These are phyloP conservation scores for Hirtodrosophila confusa DNA, from an alignment of 2,888 invertebrate species.

Conservation along the genomic window DNA sequence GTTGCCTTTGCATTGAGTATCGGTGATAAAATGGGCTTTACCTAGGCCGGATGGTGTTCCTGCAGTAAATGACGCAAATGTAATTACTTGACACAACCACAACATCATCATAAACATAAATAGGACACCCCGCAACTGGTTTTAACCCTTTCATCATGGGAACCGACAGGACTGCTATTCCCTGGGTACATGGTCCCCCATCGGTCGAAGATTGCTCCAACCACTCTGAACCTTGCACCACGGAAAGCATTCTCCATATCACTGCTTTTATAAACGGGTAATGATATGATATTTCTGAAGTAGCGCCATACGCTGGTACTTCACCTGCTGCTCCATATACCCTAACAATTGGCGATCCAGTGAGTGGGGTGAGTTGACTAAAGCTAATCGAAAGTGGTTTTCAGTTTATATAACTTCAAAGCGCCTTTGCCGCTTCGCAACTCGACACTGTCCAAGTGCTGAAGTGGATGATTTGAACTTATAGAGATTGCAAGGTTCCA, in stretches of 20 bases:
- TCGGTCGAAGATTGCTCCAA: conserved; percentile 1
- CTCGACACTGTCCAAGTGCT: conserved; percentile 32
- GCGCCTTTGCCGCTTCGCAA: conserved; percentile 42
- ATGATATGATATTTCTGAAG: conserved; percentile 32
- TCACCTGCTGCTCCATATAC: conserved; percentile 16
- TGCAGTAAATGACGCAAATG: conserved; percentile 28
- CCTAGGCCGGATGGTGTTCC: conserved; percentile 8
- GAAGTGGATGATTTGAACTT: conserved; percentile 46
- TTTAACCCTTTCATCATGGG: conserved; percentile 49
- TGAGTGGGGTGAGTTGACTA: conserved; percentile 15
- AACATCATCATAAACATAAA: conserved; percentile 14
- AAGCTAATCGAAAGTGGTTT: conserved; percentile 47
- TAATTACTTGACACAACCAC: conserved; percentile 39
- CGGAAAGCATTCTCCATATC: conserved; percentile 38
- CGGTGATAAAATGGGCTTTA: conserved; percentile 53
- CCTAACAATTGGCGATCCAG: not conserved
- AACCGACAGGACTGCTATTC: conserved; percentile 2
- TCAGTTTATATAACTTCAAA: conserved; percentile 54
- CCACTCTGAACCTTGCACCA: not conserved
- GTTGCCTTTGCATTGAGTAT: conserved; percentile 47
- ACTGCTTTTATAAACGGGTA: conserved; percentile 13
- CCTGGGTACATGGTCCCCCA: not conserved
- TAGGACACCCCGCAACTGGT: not conserved
- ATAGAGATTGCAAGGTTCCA: conserved; percentile 49
- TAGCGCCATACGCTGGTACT: conserved; percentile 48